Base-by-base conservation (phyloP, 2,888 invertebrate genomes). In the Euzophera pinguis region DNA sequence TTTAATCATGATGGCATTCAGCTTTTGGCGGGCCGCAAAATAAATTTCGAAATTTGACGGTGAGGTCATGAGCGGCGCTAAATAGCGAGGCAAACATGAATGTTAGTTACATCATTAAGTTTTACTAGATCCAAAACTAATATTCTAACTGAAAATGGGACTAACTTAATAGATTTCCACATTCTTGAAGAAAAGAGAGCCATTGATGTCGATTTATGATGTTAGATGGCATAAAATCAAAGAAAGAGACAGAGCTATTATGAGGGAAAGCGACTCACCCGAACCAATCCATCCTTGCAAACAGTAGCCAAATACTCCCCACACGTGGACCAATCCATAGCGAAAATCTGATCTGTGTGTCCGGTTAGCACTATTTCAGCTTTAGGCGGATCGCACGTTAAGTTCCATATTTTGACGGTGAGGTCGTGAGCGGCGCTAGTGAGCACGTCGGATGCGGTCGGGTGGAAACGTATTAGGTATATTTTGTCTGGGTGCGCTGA, bases 261-360 rank as follows among this genome's bases (percentile, higher is more conserved):
- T n/a, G 22, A 22, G 22, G 5, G 5, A 22, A 5, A 3, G n/a
- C 4, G 1, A 66, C 81, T 71, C 27, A 93, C 91, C 73, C 94
- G 90, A 50, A 95, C 91, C 67, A 95, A 93, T 29, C 96, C 95
- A 84, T 98, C 98, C 74, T 96, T 97, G 81, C 97, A 96, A 0
- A 97, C 94, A 0, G 97, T 97, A 9, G 98, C 97, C 58, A 97
- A 92, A 65, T 93, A 93, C 29, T 93, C 93, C 0, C 99, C 98
- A 72, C 97, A 96, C 0, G 96, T 96, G 54, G 98, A 98, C 99
- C 98, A 99, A 2, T 97, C 95, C 64, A 97, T 91, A 54, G 96
- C 95, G 66, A 98, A 97, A 75, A 98, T 96, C 86, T 97, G 97
- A 69, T 97, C 97, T 0, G 94, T 93, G 67, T 97, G 97, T 0